Evolutionary conservation across 2,797 vertebrate species (phyloP).

Genomic region (Naso thynnoides): DNA sequence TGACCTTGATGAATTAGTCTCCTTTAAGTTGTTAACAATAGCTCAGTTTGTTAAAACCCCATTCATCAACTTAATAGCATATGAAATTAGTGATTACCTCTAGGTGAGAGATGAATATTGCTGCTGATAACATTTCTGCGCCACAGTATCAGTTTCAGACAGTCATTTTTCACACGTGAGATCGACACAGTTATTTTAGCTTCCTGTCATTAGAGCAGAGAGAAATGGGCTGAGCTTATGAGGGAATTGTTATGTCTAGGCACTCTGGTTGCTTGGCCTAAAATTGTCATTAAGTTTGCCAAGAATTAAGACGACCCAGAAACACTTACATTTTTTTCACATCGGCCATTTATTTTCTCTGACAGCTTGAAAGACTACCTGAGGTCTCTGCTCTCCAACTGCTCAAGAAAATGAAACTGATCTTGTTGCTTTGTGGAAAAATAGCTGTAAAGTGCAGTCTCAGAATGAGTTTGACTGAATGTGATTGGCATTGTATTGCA

Average conservation of each 20-base stretch:
- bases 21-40: conserved; percentile 73
- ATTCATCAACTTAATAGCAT: conserved; percentile 76
- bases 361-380: conserved; percentile 56
- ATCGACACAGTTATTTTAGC: conserved; percentile 56
- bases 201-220: conserved; percentile 55
- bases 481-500: background rate
- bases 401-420: conserved; percentile 22
- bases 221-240: conserved; percentile 54
- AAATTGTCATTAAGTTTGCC: conserved; percentile 66
- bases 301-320: conserved; percentile 59
- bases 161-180: conserved; percentile 68
- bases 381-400: conserved; percentile 13
- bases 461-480: conserved; percentile 3
- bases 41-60: conserved; percentile 69
- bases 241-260: conserved; percentile 71
- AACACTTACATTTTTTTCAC: conserved; percentile 42
- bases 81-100: conserved; percentile 71
- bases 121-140: conserved; percentile 69
- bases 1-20: conserved; percentile 70
- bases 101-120: conserved; percentile 75
- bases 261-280: conserved; percentile 53
- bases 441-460: conserved; percentile 35
- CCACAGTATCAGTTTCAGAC: conserved; percentile 62
- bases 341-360: conserved; percentile 52
- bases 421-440: conserved; percentile 42